Conservation (phyloP, 1,140 invertebrate species). For the Cotesia glomerata region DNA sequence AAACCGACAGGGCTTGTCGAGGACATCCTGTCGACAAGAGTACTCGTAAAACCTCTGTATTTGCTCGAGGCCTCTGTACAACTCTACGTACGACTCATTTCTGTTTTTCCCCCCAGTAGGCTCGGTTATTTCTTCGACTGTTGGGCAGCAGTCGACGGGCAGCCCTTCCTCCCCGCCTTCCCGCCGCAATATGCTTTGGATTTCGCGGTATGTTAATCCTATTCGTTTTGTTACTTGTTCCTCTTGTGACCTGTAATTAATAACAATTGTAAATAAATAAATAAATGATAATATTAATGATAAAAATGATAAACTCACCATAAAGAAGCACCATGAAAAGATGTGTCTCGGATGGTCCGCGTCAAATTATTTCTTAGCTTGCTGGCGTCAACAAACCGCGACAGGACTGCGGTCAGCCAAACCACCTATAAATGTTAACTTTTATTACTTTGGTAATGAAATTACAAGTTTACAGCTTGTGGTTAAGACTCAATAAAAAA, state of each 20-base stretch:
- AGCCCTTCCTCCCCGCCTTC: slow-evolving; percentile 66
- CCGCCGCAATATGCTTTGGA: slow-evolving; percentile 68
- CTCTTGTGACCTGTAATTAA: not conserved
- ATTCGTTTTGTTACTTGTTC: slow-evolving; percentile 22
- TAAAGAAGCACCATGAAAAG: slow-evolving; percentile 51
- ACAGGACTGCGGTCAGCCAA: slow-evolving; percentile 63
- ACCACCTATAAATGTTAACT: slow-evolving; percentile 54
- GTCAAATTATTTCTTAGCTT: slow-evolving; percentile 55
- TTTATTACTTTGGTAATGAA: too few relatives aligned
- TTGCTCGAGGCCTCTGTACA: slow-evolving; percentile 75
- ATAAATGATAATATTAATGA: not conserved
- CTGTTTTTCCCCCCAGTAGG: slow-evolving; percentile 78
- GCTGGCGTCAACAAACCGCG: slow-evolving; percentile 59
- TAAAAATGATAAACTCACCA: slow-evolving; percentile 37
- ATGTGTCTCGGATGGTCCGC: slow-evolving; percentile 51
- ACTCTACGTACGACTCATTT: slow-evolving; percentile 73
- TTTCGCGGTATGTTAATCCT: slow-evolving; percentile 64
- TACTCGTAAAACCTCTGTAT: slow-evolving; percentile 79
- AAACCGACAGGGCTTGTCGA: slow-evolving; percentile 77
- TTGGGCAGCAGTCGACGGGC: slow-evolving; percentile 80
- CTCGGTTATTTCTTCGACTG: slow-evolving; percentile 76
- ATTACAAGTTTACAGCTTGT: too few relatives aligned
- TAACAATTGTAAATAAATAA: not conserved
- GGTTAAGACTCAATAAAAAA: too few relatives aligned
- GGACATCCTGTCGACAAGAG: slow-evolving; percentile 75